These are phyloP conservation scores for Steatornis caripensis DNA, from an alignment of 2,113 vertebrate genomes.

Conservation along the genomic window DNA sequence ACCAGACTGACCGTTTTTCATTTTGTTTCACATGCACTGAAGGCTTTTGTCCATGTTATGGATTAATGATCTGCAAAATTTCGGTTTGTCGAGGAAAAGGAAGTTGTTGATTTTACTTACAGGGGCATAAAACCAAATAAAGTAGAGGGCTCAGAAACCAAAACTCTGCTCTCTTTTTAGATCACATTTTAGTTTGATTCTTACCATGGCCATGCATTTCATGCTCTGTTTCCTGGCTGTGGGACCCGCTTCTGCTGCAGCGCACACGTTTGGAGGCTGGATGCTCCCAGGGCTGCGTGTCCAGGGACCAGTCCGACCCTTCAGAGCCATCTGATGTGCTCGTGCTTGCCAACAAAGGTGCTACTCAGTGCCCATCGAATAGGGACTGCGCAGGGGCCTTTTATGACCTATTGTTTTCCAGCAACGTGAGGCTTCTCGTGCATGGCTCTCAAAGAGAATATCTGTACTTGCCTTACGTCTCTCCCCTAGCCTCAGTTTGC, in stretches of 20 bases:
- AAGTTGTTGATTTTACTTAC: slow-evolving; percentile 60
- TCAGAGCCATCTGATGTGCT: background rate
- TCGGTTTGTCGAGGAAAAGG: slow-evolving; percentile 52
- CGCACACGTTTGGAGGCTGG: background rate
- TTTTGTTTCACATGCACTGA: background rate
- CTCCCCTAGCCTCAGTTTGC: background rate
- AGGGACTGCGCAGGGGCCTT: background rate
- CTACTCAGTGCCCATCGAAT: accelerated
- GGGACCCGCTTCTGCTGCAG: background rate
- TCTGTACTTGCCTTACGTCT: background rate
- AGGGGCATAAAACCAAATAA: slow-evolving; percentile 32
- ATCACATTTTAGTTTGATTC: background rate
- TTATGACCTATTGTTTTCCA: background rate
- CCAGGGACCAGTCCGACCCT: background rate
- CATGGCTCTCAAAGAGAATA: background rate
- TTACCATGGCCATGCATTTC: background rate
- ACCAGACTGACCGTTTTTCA: slow-evolving; percentile 53
- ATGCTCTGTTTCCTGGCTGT: background rate
- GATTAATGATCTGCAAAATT: slow-evolving; percentile 67
- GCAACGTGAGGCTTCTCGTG: background rate
- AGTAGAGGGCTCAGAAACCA: background rate
- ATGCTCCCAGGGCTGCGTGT: background rate
- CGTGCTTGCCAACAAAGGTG: background rate
- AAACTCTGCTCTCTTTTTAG: background rate
- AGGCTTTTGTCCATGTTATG: slow-evolving; percentile 53